Evolutionary conservation across 2,888 invertebrate species (phyloP).

Genomic region (Xestia rhomboidea): DNA sequence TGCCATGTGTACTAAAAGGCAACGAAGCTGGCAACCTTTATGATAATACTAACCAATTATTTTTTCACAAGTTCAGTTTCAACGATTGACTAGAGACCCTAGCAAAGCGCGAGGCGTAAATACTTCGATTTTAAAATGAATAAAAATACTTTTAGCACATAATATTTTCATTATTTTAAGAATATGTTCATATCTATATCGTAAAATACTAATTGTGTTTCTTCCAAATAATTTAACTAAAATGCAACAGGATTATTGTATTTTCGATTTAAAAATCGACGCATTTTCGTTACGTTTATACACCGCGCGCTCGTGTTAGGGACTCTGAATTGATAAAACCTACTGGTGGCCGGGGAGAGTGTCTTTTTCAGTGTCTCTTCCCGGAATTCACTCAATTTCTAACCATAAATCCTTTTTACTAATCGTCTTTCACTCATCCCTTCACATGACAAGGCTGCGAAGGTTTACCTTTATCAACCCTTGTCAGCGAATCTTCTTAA

Average conservation of each 20-base stretch:
- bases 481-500: slow-evolving; percentile 40
- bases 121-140: too few relatives aligned
- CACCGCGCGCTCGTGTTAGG: too few relatives aligned
- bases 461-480: slow-evolving; percentile 57
- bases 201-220: too few relatives aligned
- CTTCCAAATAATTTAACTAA: too few relatives aligned
- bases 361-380: slow-evolving; percentile 21
- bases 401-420: slow-evolving; percentile 49
- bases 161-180: too few relatives aligned
- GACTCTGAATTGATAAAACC: slow-evolving; percentile 6
- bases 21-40: background rate
- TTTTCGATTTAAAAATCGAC: too few relatives aligned
- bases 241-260: too few relatives aligned
- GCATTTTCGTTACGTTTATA: too few relatives aligned
- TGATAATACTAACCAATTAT: background rate
- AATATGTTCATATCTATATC: too few relatives aligned
- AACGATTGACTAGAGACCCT: background rate
- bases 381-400: slow-evolving; percentile 25
- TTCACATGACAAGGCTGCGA: slow-evolving; percentile 31
- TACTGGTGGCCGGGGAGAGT: background rate
- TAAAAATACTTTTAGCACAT: too few relatives aligned
- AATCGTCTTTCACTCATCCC: slow-evolving; percentile 54
- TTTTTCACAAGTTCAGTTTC: background rate
- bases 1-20: background rate
- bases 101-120: too few relatives aligned